Percentiles rank a stretch among this genome's conserved stretches.
Conservation (phyloP, 2,797 vertebrate genomes). For the Mormyrops boulengeri region DNA sequence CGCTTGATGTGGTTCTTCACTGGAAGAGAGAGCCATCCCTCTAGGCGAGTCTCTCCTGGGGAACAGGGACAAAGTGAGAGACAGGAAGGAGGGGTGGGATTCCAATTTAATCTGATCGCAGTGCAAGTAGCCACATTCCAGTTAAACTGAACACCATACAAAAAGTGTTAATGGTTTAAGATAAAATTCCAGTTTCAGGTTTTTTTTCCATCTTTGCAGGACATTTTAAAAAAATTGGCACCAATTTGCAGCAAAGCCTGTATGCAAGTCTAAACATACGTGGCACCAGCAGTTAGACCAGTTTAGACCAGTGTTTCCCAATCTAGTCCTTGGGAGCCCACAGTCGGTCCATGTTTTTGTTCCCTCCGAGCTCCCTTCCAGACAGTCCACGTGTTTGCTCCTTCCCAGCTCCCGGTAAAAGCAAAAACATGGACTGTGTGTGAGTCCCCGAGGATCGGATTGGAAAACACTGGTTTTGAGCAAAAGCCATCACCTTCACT, state of each 20-base stretch:
- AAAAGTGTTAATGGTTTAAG: background rate
- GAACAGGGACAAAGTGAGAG: slow-evolving; percentile 31
- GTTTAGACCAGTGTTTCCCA: background rate
- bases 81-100: background rate
- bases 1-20: slow-evolving; percentile 90
- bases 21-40: slow-evolving; percentile 88
- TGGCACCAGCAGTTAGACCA: background rate
- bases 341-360: background rate
- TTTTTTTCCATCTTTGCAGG: background rate
- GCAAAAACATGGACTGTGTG: background rate
- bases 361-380: background rate
- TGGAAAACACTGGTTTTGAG: background rate
- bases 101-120: background rate
- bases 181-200: background rate
- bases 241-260: background rate
- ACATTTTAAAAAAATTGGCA: background rate
- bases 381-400: background rate
- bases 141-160: background rate
- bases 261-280: background rate
- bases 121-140: background rate
- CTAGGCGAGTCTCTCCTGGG: slow-evolving; percentile 73
- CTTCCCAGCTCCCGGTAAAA: background rate
- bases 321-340: background rate
- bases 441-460: background rate
- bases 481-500: background rate